Evolutionary conservation across 2,797 vertebrate genomes (phyloP), one percentile per base, ranked within the genome.

Genomic region (Neoniphon sammara): DNA sequence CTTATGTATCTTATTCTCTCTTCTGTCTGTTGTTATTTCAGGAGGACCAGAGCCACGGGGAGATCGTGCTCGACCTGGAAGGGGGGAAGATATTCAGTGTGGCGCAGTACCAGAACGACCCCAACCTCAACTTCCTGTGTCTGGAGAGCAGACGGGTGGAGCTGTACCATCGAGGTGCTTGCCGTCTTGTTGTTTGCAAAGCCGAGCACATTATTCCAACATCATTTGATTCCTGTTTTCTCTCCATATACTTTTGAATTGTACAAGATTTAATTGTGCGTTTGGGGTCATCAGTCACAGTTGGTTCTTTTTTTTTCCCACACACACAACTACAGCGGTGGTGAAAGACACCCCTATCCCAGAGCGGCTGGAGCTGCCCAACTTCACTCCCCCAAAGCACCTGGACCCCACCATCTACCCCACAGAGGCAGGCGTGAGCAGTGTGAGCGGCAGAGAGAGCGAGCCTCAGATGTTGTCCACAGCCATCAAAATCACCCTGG

Each of bases 51-150:
- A 81, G 64, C 30, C 96, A 97, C 0, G 96, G 97, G 17, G 96
- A 98, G 77, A 88, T 97, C 62, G 90, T 96, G 61, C 87, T 98
- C 11, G 96, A 97, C 7, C 87, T 97, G 81, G 96, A 97, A 76
- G 95, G 93, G 2, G 95, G 96, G 50, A 96, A 94, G 81, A 89
- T 97, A 72, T 98, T 98, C 83, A 97, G 94, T 12, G 96, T 97
- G 31, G 93, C 96, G 0, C 95, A 96, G 85, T 95, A 97, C 90
- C 93, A 93, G 34, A 96, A 97, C 59, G 92, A 96, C 70, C 95
- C 94, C 0, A 95, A 96, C 56, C 95, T 97, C 0, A 96, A 92
- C 83, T 97, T 96, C 85, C 91, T 97, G 78, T 97, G 96, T 81
- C 77, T 97, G 46, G 96, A 98, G 80, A 95, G 96, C 21, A 94